phyloP scores from a whole-genome alignment of 2,797 vertebrate genomes.

The Miichthys miiuy region DNA sequence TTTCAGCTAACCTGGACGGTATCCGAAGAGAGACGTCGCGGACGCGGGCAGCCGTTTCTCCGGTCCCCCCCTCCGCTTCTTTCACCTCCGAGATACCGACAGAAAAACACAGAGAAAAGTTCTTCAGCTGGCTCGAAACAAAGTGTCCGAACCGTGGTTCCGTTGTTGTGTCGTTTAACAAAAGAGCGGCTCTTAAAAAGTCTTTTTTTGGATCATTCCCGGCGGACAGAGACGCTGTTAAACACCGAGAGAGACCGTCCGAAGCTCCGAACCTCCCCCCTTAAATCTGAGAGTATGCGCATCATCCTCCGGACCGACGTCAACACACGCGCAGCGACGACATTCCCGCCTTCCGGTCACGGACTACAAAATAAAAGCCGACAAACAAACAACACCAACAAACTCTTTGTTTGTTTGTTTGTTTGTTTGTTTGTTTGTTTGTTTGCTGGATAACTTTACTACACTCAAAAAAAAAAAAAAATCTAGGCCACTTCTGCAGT shows the following conservation, averaged over 20 bases:
- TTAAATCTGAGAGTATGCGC: conserved; percentile 67
- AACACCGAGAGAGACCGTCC: conserved; percentile 69
- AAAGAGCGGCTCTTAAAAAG: conserved; percentile 12
- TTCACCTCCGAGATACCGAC: conserved; percentile 35
- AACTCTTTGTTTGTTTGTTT: too few species aligned
- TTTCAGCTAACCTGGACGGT: too few species aligned
- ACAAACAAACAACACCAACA: background rate
- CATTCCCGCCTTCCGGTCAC: background rate
- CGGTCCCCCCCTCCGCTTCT: too few species aligned
- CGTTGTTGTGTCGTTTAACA: background rate
- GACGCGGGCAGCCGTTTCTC: too few species aligned
- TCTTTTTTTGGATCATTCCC: conserved; percentile 46
- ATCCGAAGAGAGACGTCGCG: background rate
- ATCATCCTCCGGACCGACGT: conserved; percentile 52
- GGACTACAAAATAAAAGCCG: conserved; percentile 43
- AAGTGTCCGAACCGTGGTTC: background rate
- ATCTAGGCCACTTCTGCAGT: too few species aligned
- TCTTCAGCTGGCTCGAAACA: conserved; percentile 33
- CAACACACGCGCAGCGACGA: fast-evolving
- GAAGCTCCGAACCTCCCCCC: conserved; percentile 74
- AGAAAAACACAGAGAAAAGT: conserved; percentile 42
- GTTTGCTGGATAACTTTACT: background rate
- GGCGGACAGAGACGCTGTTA: conserved; percentile 48
- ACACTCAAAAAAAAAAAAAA: too few species aligned
- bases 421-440: too few species aligned